phyloP scores from a whole-genome alignment of 2,888 invertebrate genomes.

The Diloba caeruleocephala region DNA sequence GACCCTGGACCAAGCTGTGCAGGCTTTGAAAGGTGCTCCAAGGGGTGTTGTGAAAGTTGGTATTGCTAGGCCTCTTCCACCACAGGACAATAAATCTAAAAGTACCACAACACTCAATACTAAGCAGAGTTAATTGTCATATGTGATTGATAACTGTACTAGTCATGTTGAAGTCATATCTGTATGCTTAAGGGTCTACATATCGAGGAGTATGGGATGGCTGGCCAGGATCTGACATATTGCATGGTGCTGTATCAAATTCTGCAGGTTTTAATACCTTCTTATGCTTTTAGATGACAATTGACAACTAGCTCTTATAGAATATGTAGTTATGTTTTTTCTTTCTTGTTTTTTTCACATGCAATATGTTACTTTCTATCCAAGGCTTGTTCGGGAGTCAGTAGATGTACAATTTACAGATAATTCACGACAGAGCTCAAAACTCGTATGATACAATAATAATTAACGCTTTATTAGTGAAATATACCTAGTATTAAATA shows the following conservation, averaged over 20 bases:
- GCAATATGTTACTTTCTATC: constrained; percentile 17
- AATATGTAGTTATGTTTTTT: too few species aligned
- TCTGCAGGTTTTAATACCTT: constrained; percentile 3
- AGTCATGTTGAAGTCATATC: constrained; percentile 86
- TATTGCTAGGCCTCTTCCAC: constrained; percentile 95
- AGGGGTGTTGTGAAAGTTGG: constrained; percentile 97
- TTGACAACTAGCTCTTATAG: too few species aligned
- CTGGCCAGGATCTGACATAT: constrained; percentile 32
- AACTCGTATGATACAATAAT: constrained; percentile 79
- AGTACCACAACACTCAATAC: constrained; percentile 78
- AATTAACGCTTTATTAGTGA: constrained; percentile 85
- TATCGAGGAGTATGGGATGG: constrained; percentile 64
- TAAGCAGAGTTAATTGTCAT: constrained; percentile 81
- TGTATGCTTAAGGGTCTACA: constrained; percentile 67
- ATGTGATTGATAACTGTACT: constrained; percentile 69
- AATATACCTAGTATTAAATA: constrained; percentile 60
- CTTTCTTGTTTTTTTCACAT: neutral
- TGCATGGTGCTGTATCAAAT: neutral
- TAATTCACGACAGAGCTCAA: constrained; percentile 64
- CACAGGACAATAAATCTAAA: constrained; percentile 78
- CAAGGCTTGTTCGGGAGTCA: constrained; percentile 14
- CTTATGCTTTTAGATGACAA: constrained; percentile 6
- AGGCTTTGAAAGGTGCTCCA: constrained; percentile 98
- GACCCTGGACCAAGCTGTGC: constrained; percentile 97
- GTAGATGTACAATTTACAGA: constrained; percentile 35